A percentile compares a stretch with the other conserved stretches of the same genome.
Evolutionary conservation across 2,113 vertebrate species (phyloP).

Genomic region (Corythornis cristatus): DNA sequence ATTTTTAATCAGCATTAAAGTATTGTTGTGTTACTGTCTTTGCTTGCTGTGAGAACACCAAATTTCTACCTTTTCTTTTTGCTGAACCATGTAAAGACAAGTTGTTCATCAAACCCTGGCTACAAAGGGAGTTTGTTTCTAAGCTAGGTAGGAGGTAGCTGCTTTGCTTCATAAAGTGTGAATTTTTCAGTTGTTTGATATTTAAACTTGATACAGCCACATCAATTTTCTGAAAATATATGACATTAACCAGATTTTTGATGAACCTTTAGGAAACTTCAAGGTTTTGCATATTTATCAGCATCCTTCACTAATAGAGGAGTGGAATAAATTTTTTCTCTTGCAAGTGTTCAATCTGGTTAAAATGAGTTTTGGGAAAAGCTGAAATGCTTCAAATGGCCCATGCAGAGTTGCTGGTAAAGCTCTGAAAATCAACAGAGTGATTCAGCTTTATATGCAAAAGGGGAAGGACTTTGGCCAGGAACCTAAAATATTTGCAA

Average conservation of each 20-base stretch:
- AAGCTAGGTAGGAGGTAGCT: not conserved
- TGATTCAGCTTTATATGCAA: not conserved
- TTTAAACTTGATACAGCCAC: not conserved
- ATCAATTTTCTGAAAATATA: not conserved
- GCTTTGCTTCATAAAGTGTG: not conserved
- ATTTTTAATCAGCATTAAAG: not conserved
- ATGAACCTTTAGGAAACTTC: not conserved
- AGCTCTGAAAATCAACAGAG: constrained; percentile 17
- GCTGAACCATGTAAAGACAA: not conserved
- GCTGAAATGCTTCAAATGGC: not conserved
- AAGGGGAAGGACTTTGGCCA: not conserved
- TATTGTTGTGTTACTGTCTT: not conserved
- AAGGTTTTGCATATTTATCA: not conserved
- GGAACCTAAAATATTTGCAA: constrained; percentile 20
- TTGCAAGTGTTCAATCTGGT: not conserved
- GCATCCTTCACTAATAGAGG: not conserved
- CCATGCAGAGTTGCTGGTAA: not conserved
- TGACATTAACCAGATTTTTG: not conserved
- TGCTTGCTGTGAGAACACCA: not conserved
- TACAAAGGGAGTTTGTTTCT: not conserved
- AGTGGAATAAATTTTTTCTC: not conserved
- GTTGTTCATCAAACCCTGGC: not conserved
- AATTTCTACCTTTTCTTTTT: not conserved
- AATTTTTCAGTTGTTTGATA: not conserved
- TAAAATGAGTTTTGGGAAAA: not conserved